Evolutionary conservation across 2,113 vertebrate species (phyloP).

Genomic region (Neodontobutis hainanensis): DNA sequence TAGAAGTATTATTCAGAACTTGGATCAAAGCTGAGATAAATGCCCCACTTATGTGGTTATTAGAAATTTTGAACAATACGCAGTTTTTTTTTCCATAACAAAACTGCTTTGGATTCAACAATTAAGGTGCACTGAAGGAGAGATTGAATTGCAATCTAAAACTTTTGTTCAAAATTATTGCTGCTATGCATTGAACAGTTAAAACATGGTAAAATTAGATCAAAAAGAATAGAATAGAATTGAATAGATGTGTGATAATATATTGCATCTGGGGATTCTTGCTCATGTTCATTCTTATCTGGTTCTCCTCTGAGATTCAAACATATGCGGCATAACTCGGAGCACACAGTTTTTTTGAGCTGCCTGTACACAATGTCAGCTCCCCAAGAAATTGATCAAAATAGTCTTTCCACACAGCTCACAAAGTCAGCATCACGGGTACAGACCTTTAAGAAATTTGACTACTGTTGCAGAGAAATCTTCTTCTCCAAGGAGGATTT

Average conservation of each 20-base stretch:
- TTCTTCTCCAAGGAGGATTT: neutral
- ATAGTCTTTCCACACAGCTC: slow-evolving; percentile 7
- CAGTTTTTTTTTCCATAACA: neutral
- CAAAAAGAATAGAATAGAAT: too few relatives aligned
- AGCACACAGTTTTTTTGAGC: slow-evolving; percentile 20
- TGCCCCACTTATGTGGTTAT: neutral
- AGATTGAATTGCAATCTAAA: neutral
- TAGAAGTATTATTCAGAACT: neutral
- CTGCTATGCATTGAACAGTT: neutral
- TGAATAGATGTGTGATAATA: neutral
- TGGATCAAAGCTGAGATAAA: slow-evolving; percentile 4
- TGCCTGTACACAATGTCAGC: slow-evolving; percentile 18
- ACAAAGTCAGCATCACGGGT: neutral
- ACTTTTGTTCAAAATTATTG: neutral
- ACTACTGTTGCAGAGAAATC: neutral
- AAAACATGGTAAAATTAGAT: neutral
- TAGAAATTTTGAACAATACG: slow-evolving; percentile 3
- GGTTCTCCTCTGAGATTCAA: slow-evolving; percentile 42
- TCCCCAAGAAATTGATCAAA: slow-evolving; percentile 11
- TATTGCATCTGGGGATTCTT: neutral
- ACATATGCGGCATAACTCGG: slow-evolving; percentile 15
- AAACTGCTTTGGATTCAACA: neutral
- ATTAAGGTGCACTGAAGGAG: neutral
- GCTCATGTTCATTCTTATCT: slow-evolving; percentile 15
- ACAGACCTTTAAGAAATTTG: slow-evolving; percentile 5